Evolutionary conservation across 2,113 vertebrate species (phyloP).

Genomic region (Diphyllodes magnificus): DNA sequence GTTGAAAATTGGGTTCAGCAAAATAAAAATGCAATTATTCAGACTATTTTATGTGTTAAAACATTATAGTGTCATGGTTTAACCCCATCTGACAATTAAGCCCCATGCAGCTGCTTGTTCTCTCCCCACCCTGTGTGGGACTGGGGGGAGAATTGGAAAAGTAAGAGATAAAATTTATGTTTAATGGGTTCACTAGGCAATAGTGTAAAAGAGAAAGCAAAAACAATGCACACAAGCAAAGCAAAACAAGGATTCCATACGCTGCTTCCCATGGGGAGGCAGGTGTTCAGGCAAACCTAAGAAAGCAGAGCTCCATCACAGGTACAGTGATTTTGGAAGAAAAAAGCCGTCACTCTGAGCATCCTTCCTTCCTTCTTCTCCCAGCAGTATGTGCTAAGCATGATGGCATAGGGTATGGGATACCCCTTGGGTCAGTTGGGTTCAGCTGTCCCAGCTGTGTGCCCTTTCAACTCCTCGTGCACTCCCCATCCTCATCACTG

Average conservation of each 20-base stretch:
- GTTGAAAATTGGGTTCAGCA: background rate
- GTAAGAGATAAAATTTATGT: background rate
- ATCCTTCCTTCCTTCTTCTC: background rate
- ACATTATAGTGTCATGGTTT: background rate
- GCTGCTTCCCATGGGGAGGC: fast-evolving
- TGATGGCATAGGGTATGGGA: too few relatives aligned
- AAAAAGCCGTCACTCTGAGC: fast-evolving
- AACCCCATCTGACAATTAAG: background rate
- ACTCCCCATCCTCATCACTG: background rate
- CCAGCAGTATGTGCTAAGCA: background rate
- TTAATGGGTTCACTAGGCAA: background rate
- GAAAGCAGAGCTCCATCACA: background rate
- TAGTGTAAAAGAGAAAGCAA: background rate
- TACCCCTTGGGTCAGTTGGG: background rate
- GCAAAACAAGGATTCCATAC: background rate
- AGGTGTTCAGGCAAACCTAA: background rate
- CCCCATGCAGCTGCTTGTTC: fast-evolving
- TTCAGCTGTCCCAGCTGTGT: background rate
- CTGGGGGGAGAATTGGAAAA: background rate
- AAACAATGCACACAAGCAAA: fast-evolving
- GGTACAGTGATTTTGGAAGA: background rate
- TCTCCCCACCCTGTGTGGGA: fast-evolving
- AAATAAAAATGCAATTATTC: background rate
- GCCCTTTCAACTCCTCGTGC: too few relatives aligned
- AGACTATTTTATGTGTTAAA: background rate